A percentile compares a stretch with the other conserved stretches of the same genome.
These are phyloP conservation scores for Hesperia comma DNA, from an alignment of 2,888 invertebrate species.

Conservation along the genomic window DNA sequence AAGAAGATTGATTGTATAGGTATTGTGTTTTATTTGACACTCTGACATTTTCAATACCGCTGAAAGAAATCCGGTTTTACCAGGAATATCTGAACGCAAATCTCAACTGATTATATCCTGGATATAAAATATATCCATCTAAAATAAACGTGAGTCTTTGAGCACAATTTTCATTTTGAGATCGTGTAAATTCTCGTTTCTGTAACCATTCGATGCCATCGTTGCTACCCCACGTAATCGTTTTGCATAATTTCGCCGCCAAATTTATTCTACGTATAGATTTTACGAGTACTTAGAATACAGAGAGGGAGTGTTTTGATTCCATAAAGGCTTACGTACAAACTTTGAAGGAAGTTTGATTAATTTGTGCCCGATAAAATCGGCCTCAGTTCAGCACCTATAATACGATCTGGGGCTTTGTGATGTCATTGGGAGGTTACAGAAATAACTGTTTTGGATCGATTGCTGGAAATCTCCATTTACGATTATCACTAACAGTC, in stretches of 20 bases:
- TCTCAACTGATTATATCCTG: too few species aligned
- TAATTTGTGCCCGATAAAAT: slow-evolving; percentile 47
- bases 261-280: slow-evolving; percentile 19
- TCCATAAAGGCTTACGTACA: slow-evolving; percentile 45
- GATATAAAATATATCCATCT: neutral
- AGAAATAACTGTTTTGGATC: neutral
- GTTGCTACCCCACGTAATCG: slow-evolving; percentile 9
- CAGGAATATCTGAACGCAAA: too few species aligned
- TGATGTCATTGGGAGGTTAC: slow-evolving; percentile 6
- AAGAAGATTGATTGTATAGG: too few species aligned
- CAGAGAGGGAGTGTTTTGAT: slow-evolving; percentile 38
- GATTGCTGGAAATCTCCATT: neutral
- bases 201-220: slow-evolving; percentile 4
- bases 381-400: slow-evolving; percentile 27
- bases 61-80: too few species aligned
- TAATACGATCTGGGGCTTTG: slow-evolving; percentile 27
- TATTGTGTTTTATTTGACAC: too few species aligned
- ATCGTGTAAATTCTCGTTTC: slow-evolving; percentile 9
- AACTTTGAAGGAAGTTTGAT: slow-evolving; percentile 47
- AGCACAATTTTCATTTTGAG: slow-evolving; percentile 12
- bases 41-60: too few species aligned
- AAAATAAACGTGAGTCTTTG: neutral
- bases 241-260: slow-evolving; percentile 15
- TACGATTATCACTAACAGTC: too few species aligned
- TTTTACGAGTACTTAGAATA: slow-evolving; percentile 25